phyloP scores from a whole-genome alignment of 2,797 vertebrate species.

The Manis javanica region DNA sequence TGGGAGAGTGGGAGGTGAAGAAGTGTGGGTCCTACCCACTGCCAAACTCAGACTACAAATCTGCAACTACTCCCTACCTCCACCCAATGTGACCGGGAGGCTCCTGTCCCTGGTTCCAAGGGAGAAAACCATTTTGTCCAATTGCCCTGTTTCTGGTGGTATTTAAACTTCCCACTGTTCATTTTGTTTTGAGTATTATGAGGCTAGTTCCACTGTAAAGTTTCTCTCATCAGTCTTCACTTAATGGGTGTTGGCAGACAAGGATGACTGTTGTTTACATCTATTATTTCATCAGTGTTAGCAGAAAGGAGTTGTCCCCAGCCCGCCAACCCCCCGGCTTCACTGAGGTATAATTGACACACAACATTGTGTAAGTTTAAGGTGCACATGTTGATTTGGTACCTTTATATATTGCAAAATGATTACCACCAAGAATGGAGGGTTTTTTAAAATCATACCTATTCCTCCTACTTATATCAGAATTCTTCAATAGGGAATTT shows the following conservation, averaged over 20 bases:
- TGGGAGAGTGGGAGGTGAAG: neutral
- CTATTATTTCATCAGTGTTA: neutral
- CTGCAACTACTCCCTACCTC: neutral
- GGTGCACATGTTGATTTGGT: neutral
- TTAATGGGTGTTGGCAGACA: neutral
- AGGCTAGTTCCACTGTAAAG: neutral
- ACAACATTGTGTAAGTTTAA: neutral
- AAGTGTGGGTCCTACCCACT: neutral
- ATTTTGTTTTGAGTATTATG: neutral
- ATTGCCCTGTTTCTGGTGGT: neutral
- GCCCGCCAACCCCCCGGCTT: neutral
- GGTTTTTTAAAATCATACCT: neutral
- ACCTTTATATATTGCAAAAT: neutral
- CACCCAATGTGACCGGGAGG: rapidly evolving
- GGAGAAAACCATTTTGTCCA: neutral
- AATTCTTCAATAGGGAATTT: neutral
- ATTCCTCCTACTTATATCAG: neutral
- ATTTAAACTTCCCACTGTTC: neutral
- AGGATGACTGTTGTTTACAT: neutral
- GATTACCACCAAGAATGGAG: neutral
- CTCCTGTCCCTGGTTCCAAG: rapidly evolving
- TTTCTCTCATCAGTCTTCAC: neutral
- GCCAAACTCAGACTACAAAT: neutral
- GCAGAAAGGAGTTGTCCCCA: neutral
- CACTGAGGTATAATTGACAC: neutral